These are phyloP conservation scores for Actias luna DNA, from an alignment of 2,888 invertebrate species.

Conservation along the genomic window DNA sequence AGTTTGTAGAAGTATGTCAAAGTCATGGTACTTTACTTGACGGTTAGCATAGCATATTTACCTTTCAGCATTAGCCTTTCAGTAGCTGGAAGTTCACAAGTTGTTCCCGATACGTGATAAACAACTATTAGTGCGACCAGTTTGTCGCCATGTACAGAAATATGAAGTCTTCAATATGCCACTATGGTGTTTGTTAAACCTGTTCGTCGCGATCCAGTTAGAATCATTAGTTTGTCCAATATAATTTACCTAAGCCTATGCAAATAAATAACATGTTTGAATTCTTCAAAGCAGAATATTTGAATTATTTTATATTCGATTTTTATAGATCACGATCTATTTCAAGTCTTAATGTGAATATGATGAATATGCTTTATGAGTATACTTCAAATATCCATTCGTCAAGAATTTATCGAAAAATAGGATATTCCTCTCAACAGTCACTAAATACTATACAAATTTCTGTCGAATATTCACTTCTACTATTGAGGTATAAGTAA, in stretches of 20 bases:
- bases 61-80: too few relatives aligned
- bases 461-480: slow-evolving; percentile 20
- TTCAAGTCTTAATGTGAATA: not conserved
- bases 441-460: not conserved
- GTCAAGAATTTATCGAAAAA: slow-evolving; percentile 11
- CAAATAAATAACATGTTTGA: not conserved
- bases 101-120: too few relatives aligned
- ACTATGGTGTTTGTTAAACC: too few relatives aligned
- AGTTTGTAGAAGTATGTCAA: too few relatives aligned
- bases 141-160: too few relatives aligned
- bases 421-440: not conserved
- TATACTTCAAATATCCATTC: not conserved
- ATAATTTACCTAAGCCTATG: not conserved
- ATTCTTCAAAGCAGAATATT: not conserved
- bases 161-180: too few relatives aligned
- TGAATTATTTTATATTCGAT: not conserved
- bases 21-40: too few relatives aligned
- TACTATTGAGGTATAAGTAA: slow-evolving; percentile 32
- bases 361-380: not conserved
- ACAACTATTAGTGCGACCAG: too few relatives aligned
- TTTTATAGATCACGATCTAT: not conserved
- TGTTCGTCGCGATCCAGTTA: too few relatives aligned
- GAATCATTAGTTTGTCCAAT: not conserved
- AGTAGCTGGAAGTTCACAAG: too few relatives aligned
- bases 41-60: too few relatives aligned